Percentiles rank a stretch among this genome's conserved stretches.
phyloP scores from a whole-genome alignment of 2,888 invertebrate species.

The Drosophila eohydei region DNA sequence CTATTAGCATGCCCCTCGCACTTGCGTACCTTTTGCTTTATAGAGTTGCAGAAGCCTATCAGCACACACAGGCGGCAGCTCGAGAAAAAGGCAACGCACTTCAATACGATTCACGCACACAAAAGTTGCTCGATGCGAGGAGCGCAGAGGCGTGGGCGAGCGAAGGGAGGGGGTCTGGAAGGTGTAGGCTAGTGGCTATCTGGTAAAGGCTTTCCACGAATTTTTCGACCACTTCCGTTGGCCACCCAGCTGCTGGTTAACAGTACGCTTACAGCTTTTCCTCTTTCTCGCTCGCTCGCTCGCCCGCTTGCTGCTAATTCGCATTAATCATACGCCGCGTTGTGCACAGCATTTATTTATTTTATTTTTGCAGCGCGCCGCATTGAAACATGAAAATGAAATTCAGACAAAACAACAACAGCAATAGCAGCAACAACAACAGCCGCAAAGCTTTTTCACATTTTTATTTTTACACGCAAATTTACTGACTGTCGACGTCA shows the following conservation, averaged over 20 bases:
- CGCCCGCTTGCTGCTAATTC: conserved; percentile 59
- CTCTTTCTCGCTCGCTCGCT: conserved; percentile 12
- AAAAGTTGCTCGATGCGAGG: not conserved
- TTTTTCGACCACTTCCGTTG: conserved; percentile 64
- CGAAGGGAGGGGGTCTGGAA: no score
- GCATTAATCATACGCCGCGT: conserved; percentile 79
- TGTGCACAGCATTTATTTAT: conserved; percentile 66
- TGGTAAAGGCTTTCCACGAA: conserved; percentile 70
- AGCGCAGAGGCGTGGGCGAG: not conserved
- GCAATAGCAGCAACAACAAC: conserved; percentile 32
- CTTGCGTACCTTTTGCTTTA: conserved; percentile 16
- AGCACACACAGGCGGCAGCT: conserved; percentile 35
- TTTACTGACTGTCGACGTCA: conserved; percentile 55
- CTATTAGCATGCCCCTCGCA: conserved; percentile 37
- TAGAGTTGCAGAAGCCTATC: conserved; percentile 34
- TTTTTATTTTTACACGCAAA: conserved; percentile 75
- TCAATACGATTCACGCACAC: conserved; percentile 47
- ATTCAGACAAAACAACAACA: conserved; percentile 56
- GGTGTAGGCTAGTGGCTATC: conserved; percentile 5
- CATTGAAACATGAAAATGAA: conserved; percentile 69
- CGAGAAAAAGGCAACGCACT: conserved; percentile 21
- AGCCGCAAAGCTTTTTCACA: conserved; percentile 63
- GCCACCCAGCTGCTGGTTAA: conserved; percentile 56
- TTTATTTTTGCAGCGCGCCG: conserved; percentile 57
- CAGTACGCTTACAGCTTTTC: conserved; percentile 39